Conservation (phyloP, 2,113 vertebrate species). For the Apodemus speciosus region DNA sequence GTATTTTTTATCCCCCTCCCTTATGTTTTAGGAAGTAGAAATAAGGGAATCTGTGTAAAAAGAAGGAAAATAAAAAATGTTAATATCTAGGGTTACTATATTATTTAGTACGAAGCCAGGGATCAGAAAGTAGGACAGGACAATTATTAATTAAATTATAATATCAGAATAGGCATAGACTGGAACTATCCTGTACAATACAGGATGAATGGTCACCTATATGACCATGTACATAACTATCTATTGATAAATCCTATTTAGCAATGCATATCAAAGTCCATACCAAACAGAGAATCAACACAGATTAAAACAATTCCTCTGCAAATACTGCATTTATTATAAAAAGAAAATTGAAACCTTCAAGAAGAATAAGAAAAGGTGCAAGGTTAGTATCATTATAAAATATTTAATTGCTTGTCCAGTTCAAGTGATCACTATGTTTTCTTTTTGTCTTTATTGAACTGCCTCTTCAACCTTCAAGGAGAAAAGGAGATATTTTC, state of each 20-base stretch:
- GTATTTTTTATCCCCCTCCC: background rate
- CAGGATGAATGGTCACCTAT: background rate
- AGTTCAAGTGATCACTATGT: constrained; percentile 58
- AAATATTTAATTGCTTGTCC: constrained; percentile 53
- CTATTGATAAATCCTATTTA: background rate
- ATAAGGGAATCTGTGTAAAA: background rate
- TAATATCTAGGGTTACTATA: background rate
- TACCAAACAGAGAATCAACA: background rate
- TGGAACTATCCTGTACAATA: background rate
- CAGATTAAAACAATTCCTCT: background rate
- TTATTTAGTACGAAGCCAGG: background rate
- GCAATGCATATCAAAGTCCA: background rate
- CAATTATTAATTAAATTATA: background rate
- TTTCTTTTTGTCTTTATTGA: constrained; percentile 74
- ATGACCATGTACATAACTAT: background rate
- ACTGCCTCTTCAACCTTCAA: constrained; percentile 71
- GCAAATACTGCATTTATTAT: background rate
- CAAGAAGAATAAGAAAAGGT: background rate
- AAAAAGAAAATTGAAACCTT: no score
- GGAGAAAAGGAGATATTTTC: constrained; percentile 62
- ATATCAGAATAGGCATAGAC: background rate
- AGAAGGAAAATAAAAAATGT: background rate
- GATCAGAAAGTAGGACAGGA: background rate
- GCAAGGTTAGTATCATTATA: background rate
- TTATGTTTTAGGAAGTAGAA: background rate